Conservation (phyloP, 2,797 vertebrate genomes). For the Melanotaenia parkinsoni region DNA sequence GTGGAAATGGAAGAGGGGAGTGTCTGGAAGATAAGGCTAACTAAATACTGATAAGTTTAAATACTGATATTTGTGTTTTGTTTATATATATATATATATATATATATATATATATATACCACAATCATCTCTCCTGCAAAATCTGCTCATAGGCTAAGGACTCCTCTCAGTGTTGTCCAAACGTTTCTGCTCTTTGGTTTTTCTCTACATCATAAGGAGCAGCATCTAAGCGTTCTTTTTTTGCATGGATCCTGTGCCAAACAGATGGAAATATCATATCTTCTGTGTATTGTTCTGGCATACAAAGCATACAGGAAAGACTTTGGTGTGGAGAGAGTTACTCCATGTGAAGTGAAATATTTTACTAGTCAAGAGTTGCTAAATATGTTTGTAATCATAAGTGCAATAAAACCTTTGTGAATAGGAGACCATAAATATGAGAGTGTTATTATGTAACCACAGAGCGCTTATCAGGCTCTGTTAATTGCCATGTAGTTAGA, state of each 20-base stretch:
- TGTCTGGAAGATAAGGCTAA: slow-evolving; percentile 28
- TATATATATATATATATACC: background rate
- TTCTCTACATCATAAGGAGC: background rate
- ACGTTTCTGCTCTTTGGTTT: background rate
- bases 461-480: background rate
- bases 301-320: no score
- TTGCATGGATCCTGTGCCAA: background rate
- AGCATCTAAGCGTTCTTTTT: background rate
- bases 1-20: slow-evolving; percentile 16
- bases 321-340: background rate
- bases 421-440: background rate
- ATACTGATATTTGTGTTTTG: background rate
- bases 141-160: background rate
- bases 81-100: no score
- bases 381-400: background rate
- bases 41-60: background rate
- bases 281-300: no score
- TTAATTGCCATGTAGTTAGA: background rate
- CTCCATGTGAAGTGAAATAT: background rate
- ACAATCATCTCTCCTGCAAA: background rate
- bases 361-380: background rate
- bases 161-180: background rate
- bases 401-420: background rate
- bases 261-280: background rate
- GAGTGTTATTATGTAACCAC: background rate